phyloP scores from a whole-genome alignment of 2,113 vertebrate species.

The Coptodon bakossiorum region DNA sequence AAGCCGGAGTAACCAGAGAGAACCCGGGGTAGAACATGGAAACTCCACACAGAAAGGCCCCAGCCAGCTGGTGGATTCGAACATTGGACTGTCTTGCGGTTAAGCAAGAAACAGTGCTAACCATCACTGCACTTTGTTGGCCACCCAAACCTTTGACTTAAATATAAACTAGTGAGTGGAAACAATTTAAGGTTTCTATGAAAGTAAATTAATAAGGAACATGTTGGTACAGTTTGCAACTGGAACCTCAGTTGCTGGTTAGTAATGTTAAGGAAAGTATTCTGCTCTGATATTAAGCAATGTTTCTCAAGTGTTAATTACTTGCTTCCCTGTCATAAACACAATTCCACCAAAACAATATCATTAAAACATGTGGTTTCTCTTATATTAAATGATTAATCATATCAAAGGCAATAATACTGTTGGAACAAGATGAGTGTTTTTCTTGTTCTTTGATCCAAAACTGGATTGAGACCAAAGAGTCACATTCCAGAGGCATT shows the following conservation, averaged over 20 bases:
- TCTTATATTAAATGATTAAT: conserved; percentile 29
- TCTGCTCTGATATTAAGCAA: background rate
- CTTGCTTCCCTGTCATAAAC: background rate
- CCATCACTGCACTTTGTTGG: background rate
- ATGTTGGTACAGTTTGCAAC: background rate
- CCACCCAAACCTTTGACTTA: background rate
- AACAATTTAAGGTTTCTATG: background rate
- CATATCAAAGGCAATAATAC: conserved; percentile 26
- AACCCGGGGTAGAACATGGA: background rate
- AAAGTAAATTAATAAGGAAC: background rate
- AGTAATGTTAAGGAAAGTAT: background rate
- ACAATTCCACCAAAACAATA: background rate
- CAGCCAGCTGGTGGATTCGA: background rate
- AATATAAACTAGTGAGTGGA: background rate
- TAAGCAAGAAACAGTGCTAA: background rate
- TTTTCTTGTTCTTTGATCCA: conserved; percentile 47
- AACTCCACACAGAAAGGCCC: background rate
- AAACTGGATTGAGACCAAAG: conserved; percentile 38
- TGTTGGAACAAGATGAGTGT: background rate
- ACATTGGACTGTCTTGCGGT: background rate
- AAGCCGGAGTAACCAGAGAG: background rate
- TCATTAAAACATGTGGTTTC: conserved; percentile 8
- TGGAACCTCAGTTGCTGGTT: background rate
- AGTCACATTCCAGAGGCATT: conserved; percentile 45
- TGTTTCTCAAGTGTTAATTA: background rate